These are phyloP conservation scores for Calephelis nemesis DNA, from an alignment of 1,140 invertebrate species.

Conservation along the genomic window DNA sequence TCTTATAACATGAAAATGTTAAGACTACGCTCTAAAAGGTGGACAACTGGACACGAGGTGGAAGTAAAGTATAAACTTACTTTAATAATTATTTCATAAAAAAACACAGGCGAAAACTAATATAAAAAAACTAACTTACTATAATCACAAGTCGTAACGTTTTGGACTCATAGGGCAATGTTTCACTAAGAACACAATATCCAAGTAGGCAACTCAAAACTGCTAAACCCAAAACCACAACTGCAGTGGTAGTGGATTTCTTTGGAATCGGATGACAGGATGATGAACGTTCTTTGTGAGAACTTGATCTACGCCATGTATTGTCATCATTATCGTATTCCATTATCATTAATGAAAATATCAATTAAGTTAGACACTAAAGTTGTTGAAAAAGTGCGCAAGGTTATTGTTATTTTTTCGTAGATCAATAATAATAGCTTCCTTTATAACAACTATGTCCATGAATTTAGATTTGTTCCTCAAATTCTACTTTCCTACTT, in stretches of 20 bases:
- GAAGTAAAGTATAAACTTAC: no score
- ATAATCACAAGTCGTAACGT: constrained; percentile 69
- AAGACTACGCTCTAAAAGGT: no score
- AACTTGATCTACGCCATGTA: constrained; percentile 55
- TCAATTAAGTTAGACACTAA: constrained; percentile 3
- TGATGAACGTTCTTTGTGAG: constrained; percentile 40
- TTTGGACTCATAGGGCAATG: constrained; percentile 64
- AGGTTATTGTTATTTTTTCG: background rate
- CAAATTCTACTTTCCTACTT: no score
- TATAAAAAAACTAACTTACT: constrained; percentile 50
- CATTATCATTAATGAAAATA: constrained; percentile 40
- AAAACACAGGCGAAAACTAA: background rate
- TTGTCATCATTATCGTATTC: constrained; percentile 66
- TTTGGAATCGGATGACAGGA: constrained; percentile 55
- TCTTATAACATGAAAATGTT: no score
- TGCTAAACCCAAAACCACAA: constrained; percentile 63
- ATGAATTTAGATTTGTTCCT: no score
- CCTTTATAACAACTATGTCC: no score
- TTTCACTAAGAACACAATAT: constrained; percentile 69
- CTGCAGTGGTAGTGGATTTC: constrained; percentile 55
- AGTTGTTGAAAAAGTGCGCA: background rate
- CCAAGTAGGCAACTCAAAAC: constrained; percentile 69
- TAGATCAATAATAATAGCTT: background rate
- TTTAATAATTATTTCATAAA: background rate
- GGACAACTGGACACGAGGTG: no score